These are phyloP conservation scores for Amniataba percoides DNA, from an alignment of 2,797 vertebrate species.

Conservation along the genomic window DNA sequence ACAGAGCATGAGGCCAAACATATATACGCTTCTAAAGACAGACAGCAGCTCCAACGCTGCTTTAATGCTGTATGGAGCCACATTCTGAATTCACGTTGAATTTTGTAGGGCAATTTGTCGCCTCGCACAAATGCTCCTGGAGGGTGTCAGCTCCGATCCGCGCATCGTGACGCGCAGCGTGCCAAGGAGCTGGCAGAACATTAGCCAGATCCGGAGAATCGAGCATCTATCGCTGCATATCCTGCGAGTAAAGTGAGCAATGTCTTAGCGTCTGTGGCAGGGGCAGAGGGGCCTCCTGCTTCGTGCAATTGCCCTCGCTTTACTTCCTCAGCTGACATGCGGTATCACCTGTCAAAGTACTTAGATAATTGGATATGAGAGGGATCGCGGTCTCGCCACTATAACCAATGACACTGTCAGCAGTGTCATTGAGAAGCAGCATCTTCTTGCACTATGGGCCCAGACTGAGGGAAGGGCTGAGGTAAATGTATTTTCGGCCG, in stretches of 20 bases:
- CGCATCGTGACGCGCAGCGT: constrained; percentile 86
- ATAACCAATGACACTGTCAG: constrained; percentile 81
- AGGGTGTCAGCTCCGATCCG: constrained; percentile 86
- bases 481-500: constrained; percentile 77
- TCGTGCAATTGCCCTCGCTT: constrained; percentile 68
- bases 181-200: constrained; percentile 85
- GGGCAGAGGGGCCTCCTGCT: constrained; percentile 71
- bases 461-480: constrained; percentile 68
- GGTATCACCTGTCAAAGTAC: constrained; percentile 93
- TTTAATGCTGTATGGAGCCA: constrained; percentile 38
- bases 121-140: constrained; percentile 63
- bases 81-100: constrained; percentile 41
- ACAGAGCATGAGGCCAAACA: constrained; percentile 26
- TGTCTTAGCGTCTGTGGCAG: constrained; percentile 79
- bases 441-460: constrained; percentile 78
- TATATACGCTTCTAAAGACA: constrained; percentile 20
- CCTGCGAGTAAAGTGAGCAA: constrained; percentile 93
- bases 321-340: constrained; percentile 92
- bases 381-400: constrained; percentile 79
- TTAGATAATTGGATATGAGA: constrained; percentile 88
- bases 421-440: constrained; percentile 74
- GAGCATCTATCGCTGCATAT: constrained; percentile 88
- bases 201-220: constrained; percentile 89
- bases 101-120: constrained; percentile 67
- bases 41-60: constrained; percentile 5